Conservation (phyloP, 2,888 invertebrate species). For the Epinotia demarniana region DNA sequence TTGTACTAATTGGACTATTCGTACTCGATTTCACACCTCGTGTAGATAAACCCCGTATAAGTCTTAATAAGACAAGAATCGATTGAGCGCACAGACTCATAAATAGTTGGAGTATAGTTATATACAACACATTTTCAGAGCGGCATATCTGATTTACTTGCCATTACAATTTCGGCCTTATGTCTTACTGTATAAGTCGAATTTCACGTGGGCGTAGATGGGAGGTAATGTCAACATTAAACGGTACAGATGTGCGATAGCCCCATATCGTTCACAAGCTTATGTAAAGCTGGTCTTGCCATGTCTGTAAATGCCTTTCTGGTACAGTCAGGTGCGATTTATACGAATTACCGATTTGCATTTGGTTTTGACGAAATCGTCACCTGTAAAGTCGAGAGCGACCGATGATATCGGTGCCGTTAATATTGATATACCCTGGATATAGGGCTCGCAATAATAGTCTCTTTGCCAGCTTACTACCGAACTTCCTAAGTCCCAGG, state of each 20-base stretch:
- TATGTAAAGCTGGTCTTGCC: conserved; percentile 32
- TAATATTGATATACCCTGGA: too few relatives aligned
- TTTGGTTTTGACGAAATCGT: too few relatives aligned
- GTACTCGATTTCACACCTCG: conserved; percentile 38
- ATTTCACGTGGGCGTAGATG: too few relatives aligned
- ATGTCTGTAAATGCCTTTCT: conserved; percentile 16
- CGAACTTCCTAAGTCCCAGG: too few relatives aligned
- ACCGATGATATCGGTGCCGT: neutral
- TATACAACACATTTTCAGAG: neutral
- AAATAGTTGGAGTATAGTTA: conserved; percentile 15
- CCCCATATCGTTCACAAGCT: conserved; percentile 25
- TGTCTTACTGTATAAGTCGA: neutral
- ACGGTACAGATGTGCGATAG: conserved; percentile 35
- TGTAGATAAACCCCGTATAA: conserved; percentile 22
- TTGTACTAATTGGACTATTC: conserved; percentile 40
- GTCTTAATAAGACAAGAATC: conserved; percentile 43
- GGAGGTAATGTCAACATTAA: neutral
- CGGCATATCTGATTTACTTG: neutral
- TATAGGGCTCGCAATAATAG: too few relatives aligned
- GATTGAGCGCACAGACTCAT: conserved; percentile 37
- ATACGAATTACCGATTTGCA: neutral
- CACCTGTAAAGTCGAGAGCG: neutral
- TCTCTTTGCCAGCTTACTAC: too few relatives aligned
- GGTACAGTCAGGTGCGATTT: conserved; percentile 23
- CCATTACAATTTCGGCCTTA: neutral